These are phyloP conservation scores for Philotrypesis tridentata DNA, from an alignment of 1,140 invertebrate genomes.

Conservation along the genomic window DNA sequence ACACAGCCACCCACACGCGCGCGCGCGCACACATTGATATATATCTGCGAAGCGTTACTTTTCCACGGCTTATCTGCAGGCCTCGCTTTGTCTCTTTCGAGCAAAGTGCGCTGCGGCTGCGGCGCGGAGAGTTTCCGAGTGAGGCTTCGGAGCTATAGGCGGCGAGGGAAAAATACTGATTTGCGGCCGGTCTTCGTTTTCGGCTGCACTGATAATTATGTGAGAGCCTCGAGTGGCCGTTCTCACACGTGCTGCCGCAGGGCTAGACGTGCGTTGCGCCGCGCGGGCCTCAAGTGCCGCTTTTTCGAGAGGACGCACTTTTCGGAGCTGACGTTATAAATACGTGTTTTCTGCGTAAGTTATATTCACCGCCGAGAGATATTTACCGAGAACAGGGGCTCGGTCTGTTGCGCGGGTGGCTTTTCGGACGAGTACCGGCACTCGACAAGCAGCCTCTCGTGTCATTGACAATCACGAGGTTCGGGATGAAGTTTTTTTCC, in stretches of 20 bases:
- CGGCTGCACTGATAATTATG: conserved; percentile 21
- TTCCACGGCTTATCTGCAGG: conserved; percentile 10
- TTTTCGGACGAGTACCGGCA: neutral
- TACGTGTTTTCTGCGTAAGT: neutral
- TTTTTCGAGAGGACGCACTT: neutral
- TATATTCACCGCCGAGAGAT: neutral
- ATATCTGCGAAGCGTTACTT: conserved; percentile 9
- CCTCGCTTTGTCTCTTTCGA: neutral
- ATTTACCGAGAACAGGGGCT: neutral
- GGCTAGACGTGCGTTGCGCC: neutral
- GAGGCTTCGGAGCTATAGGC: no score
- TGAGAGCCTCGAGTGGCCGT: neutral
- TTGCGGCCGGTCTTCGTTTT: neutral
- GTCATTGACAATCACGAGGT: neutral
- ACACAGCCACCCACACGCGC: no score
- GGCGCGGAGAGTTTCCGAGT: no score
- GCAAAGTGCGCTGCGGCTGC: neutral
- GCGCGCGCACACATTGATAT: no score
- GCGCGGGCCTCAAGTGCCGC: neutral
- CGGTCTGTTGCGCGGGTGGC: neutral
- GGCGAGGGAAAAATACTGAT: neutral
- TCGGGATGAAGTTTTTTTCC: neutral
- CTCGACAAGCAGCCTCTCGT: neutral
- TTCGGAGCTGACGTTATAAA: neutral
- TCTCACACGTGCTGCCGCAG: conserved; percentile 4